These are phyloP conservation scores for Neoseiulus cucumeris DNA, from an alignment of 1,140 invertebrate genomes.

Conservation along the genomic window DNA sequence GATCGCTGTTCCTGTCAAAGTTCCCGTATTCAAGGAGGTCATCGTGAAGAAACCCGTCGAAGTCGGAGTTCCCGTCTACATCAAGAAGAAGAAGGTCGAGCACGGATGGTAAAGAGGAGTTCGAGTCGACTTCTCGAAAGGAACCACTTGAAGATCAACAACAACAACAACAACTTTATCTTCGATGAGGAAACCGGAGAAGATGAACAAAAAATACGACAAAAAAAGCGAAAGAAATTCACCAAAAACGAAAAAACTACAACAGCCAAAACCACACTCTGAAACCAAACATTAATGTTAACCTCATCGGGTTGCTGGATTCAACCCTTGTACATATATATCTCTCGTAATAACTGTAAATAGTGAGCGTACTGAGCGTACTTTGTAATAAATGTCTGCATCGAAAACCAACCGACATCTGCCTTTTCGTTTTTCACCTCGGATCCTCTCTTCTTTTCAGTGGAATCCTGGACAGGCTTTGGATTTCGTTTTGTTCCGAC, in stretches of 20 bases:
- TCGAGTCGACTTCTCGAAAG: background rate
- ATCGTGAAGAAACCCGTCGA: constrained; percentile 9
- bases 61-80: constrained; percentile 7
- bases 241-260: background rate
- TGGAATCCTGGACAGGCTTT: too few relatives aligned
- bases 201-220: background rate
- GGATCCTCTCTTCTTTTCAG: too few relatives aligned
- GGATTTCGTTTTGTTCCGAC: too few relatives aligned
- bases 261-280: background rate
- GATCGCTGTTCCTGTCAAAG: background rate
- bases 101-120: background rate
- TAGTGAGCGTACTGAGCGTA: background rate
- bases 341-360: background rate
- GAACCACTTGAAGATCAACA: background rate
- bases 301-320: constrained; percentile 8
- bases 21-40: constrained; percentile 10
- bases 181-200: too few relatives aligned
- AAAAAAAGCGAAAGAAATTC: background rate
- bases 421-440: too few relatives aligned
- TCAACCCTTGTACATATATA: constrained; percentile 7
- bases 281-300: background rate
- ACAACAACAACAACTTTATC: background rate
- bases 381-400: constrained; percentile 11
- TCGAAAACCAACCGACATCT: background rate
- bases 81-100: constrained; percentile 9